Conservation (phyloP, 92 coral and sea anemone species). For the Palythoa grandis region DNA sequence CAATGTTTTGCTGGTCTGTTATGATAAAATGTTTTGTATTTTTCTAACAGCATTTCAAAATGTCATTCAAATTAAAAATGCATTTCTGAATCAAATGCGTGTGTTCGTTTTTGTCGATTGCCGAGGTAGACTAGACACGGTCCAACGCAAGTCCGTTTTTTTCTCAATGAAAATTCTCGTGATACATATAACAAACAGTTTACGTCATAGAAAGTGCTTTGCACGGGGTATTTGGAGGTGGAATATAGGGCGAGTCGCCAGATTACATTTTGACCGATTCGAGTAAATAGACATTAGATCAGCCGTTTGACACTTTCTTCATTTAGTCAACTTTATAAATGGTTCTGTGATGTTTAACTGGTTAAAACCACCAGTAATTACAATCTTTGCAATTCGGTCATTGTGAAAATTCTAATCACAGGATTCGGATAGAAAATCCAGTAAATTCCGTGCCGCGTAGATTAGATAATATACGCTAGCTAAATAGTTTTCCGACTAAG, state of each 20-base stretch:
- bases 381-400: conserved; percentile 26
- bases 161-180: no score
- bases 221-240: background rate
- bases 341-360: conserved; percentile 42
- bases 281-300: conserved; percentile 5
- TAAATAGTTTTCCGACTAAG: conserved; percentile 38
- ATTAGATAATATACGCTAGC: conserved; percentile 43
- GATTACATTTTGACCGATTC: conserved; percentile 21
- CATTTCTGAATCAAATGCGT: no score
- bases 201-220: no score
- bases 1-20: no score
- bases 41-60: no score
- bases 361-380: conserved; percentile 54
- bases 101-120: no score
- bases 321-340: background rate
- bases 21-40: no score
- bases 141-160: no score
- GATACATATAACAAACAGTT: no score
- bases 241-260: conserved; percentile 42
- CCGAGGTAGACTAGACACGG: no score
- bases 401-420: conserved; percentile 37
- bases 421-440: background rate
- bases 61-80: no score
- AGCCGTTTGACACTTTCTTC: conserved; percentile 43
- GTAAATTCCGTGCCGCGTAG: conserved; percentile 24